Evolutionary conservation across 2,797 vertebrate species (phyloP).

Genomic region (Percopsis omiscomaycus): DNA sequence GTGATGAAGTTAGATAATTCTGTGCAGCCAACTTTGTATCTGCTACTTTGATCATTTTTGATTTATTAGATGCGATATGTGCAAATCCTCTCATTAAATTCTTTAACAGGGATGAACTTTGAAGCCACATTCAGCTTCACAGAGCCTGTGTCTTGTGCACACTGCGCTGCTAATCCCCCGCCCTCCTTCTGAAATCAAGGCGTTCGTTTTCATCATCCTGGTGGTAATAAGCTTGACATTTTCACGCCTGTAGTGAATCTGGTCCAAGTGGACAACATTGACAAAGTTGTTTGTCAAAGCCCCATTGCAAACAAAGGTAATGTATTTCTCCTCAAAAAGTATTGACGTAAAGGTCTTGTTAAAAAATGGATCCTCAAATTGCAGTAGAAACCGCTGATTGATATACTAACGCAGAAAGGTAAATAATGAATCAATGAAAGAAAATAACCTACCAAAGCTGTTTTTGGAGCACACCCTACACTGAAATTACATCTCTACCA

Average conservation of each 20-base stretch:
- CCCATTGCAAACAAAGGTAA: conserved; percentile 17
- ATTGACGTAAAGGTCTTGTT: not conserved
- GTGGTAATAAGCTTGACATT: conserved; percentile 69
- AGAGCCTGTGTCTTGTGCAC: conserved; percentile 45
- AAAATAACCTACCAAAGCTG: conserved; percentile 40
- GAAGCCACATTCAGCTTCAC: conserved; percentile 45
- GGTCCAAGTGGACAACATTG: conserved; percentile 19
- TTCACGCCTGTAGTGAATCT: conserved; percentile 33
- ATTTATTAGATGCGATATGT: conserved; percentile 48
- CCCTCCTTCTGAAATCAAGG: conserved; percentile 58
- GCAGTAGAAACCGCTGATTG: conserved; percentile 28
- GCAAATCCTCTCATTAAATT: conserved; percentile 56
- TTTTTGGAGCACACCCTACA: conserved; percentile 38
- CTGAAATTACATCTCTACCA: not conserved
- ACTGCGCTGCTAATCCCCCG: conserved; percentile 62
- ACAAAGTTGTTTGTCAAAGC: conserved; percentile 21
- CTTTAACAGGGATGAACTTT: conserved; percentile 67
- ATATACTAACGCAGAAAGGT: conserved; percentile 37
- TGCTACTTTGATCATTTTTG: conserved; percentile 42
- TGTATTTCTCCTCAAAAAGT: conserved; percentile 9
- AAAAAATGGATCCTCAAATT: conserved; percentile 14
- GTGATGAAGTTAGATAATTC: conserved; percentile 4
- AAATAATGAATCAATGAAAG: conserved; percentile 34
- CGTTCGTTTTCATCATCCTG: conserved; percentile 60
- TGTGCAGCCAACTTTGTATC: conserved; percentile 16